Base-by-base conservation (phyloP, 2,888 invertebrate genomes). In the Adela reaumurella region DNA sequence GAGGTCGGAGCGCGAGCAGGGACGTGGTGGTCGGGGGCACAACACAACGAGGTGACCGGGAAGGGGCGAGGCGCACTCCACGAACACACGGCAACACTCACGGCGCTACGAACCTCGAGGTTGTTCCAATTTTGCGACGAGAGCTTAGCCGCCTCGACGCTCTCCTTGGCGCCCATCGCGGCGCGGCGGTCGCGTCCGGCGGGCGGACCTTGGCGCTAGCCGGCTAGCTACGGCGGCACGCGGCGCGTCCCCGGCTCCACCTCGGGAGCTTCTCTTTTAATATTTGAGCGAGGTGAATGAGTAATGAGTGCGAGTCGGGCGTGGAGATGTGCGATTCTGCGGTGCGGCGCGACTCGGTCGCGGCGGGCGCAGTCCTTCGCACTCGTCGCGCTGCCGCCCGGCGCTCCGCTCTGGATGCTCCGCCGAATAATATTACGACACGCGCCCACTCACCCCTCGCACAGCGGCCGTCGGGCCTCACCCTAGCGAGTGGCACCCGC, bases 71-170 rank as follows among this genome's bases (percentile, higher is more conserved):
- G 8, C 35, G n/a, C 11, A 77, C 77, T 73, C 71, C 74, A 74
- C 69, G 76, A 8, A 35, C 35, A 35, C 14, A 35, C 35, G 4
- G 35, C 35, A 14, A 35, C 35, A 35, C 35, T 35, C 74, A 74
- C 69, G 76, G 71, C 69, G 63, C 70, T 79, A 80, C 82, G 81
- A 84, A 88, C 88, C 88, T 88, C 88, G 67, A 87, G 81, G 78
- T 87, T 87, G 79, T 86, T 87, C 89, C 88, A 89, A 79, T 86
- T 87, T 82, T 88, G 87, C 78, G 88, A 84, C 80, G 88, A 87
- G 81, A 87, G 84, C 84, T 88, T 88, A 70, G 86, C 87, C 67
- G 88, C 88, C 74, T 89, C 88, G 72, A 88, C 88, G 83, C 88
- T 89, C 73, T 88, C 88, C 83, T 89, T 89, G 73, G 88, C 88